Percentiles rank a stretch among this genome's conserved stretches.
These are phyloP conservation scores for Telmatochromis sp. DNA, from an alignment of 2,113 vertebrate genomes.

Conservation along the genomic window DNA sequence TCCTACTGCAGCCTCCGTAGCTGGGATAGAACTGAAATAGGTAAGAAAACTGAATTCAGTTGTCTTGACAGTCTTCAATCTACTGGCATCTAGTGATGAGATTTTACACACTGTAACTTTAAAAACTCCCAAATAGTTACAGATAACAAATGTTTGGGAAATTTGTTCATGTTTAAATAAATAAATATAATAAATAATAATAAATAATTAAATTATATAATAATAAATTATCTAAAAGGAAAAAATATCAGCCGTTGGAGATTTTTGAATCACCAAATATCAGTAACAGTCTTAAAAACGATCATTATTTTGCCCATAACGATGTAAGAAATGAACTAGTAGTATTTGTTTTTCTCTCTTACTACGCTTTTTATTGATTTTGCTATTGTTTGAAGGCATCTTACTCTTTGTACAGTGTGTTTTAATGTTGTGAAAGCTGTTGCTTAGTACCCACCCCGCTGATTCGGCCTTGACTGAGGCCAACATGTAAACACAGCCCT, in stretches of 20 bases:
- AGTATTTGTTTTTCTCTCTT: neutral
- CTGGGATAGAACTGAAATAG: neutral
- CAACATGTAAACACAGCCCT: neutral
- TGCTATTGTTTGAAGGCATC: neutral
- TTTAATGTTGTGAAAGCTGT: accelerated
- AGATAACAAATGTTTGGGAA: neutral
- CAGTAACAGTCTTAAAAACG: neutral
- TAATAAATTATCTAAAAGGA: neutral
- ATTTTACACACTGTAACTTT: neutral
- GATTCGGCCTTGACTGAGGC: neutral
- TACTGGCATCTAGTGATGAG: neutral
- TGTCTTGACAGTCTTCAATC: neutral
- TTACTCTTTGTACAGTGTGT: neutral
- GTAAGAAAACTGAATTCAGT: neutral
- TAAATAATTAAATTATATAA: accelerated
- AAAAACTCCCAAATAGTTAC: neutral
- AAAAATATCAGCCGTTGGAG: accelerated
- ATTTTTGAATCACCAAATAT: neutral
- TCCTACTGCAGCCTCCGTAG: neutral
- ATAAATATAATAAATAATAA: too few relatives aligned
- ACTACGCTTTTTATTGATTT: neutral
- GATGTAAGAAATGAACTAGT: neutral
- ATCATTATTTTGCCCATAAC: neutral
- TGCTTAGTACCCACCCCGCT: neutral
- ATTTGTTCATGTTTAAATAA: neutral